Evolutionary conservation across 2,113 vertebrate species (phyloP).

Genomic region (Pangasianodon hypophthalmus): DNA sequence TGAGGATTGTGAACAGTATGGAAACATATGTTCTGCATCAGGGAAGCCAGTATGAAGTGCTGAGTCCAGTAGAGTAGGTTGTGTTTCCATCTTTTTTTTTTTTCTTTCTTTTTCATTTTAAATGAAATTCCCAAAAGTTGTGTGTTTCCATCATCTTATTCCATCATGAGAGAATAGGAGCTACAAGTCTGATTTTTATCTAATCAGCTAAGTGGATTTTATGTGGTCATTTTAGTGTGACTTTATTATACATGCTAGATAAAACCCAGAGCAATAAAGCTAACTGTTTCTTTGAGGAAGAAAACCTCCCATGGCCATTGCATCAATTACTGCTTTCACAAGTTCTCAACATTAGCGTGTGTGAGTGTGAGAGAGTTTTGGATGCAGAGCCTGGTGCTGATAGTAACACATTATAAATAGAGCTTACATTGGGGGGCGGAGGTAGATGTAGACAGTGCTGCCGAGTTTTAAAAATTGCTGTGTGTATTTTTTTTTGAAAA

Average conservation of each 20-base stretch:
- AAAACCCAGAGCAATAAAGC: neutral
- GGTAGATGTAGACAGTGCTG: neutral
- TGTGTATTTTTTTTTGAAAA: neutral
- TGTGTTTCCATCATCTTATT: too few relatives aligned
- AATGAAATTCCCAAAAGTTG: too few relatives aligned
- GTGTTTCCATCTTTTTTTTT: neutral
- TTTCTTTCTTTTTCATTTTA: too few relatives aligned
- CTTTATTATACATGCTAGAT: neutral
- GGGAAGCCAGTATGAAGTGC: neutral
- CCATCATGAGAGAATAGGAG: neutral
- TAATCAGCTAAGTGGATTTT: neutral
- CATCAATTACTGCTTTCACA: neutral
- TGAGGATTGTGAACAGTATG: neutral
- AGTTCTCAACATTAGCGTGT: neutral
- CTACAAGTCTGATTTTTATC: neutral
- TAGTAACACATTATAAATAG: conserved; percentile 45
- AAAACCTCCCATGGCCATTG: neutral
- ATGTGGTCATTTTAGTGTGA: neutral
- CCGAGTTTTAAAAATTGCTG: conserved; percentile 4
- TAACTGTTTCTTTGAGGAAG: neutral
- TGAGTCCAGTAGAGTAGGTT: neutral
- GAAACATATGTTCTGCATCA: neutral
- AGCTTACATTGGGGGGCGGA: conserved; percentile 11
- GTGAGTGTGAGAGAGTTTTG: neutral
- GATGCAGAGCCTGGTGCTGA: neutral